These are phyloP conservation scores for Monomorium pharaonis DNA, from an alignment of 1,140 invertebrate species.

Conservation along the genomic window DNA sequence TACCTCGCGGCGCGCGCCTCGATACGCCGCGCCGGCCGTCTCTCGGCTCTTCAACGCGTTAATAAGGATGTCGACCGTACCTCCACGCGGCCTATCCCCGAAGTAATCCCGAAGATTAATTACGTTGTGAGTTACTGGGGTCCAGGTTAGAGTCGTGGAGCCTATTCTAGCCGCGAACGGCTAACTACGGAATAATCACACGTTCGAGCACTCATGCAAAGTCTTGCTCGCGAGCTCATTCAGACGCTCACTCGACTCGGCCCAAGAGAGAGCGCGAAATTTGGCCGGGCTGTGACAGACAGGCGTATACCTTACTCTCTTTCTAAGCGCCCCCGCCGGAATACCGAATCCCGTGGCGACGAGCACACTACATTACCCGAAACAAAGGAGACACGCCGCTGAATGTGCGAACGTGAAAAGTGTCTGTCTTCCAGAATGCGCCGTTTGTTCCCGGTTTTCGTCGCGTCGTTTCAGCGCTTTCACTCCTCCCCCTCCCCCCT, in stretches of 20 bases:
- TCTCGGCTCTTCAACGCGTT: conserved; percentile 24
- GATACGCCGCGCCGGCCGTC: not conserved
- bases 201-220: conserved; percentile 9
- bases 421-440: conserved; percentile 49
- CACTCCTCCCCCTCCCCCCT: too few species aligned
- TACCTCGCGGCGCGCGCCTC: not conserved
- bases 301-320: not conserved
- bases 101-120: conserved; percentile 54
- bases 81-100: conserved; percentile 13
- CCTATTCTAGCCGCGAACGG: not conserved
- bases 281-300: not conserved
- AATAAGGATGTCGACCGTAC: conserved; percentile 28
- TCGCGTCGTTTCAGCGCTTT: conserved; percentile 37
- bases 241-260: not conserved
- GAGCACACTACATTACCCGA: conserved; percentile 46
- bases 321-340: not conserved
- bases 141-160: conserved; percentile 18
- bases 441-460: conserved; percentile 49
- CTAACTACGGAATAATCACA: conserved; percentile 43
- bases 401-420: conserved; percentile 53
- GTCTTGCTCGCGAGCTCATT: not conserved
- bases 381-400: conserved; percentile 32
- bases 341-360: conserved; percentile 32
- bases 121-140: conserved; percentile 32
- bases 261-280: conserved; percentile 7